Evolutionary conservation across 2,113 vertebrate species (phyloP), one percentile per base, ranked within the genome.

Genomic region (Labeo catla): DNA sequence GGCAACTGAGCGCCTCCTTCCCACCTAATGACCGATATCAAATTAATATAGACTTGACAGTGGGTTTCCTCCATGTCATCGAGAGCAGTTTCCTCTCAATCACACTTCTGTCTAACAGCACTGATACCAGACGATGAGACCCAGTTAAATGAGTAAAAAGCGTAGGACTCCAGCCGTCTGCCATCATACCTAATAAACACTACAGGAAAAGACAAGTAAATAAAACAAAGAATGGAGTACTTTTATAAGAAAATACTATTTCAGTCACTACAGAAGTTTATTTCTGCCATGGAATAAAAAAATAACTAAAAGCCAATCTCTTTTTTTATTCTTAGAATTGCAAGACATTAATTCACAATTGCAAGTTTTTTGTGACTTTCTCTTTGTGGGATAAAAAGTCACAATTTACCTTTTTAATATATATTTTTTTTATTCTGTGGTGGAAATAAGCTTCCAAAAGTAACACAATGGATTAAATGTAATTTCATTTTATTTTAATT

Each of bases 81-180:
- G 66, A 76, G 91, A 91, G 92, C 90, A 85, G 89, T 89, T 90
- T 89, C 88, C 90, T 89, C 92, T 92, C 91, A 84, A n/a, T 79
- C 78, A 61, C 10, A n/a, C n/a, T 57, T 52, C 50, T 15, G 50
- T 15, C 50, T 15, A 1, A 52, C 50, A 4, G 50, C 13, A 52
- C 50, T 5, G 13, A 65, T 21, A 57, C 2, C 12, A 43, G 10
- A 72, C 23, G 36, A 76, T 39, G 50, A n/a, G 65, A 50, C 16
- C 15, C 11, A 21, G 39, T 34, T 84, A 84, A 50, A 87, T 70
- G 36, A 73, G 52, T 47, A 47, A 83, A 39, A 28, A 28, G 28
- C 28, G 28, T 8, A 19, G 36, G 6, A 66, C 72, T 76, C 83
- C 59, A 66, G 16, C 59, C 73, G n/a, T 66, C 23, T 77, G 59